A percentile compares a stretch with the other conserved stretches of the same genome.
These are phyloP conservation scores for Zootoca vivipara DNA, from an alignment of 2,113 vertebrate species.

Conservation along the genomic window DNA sequence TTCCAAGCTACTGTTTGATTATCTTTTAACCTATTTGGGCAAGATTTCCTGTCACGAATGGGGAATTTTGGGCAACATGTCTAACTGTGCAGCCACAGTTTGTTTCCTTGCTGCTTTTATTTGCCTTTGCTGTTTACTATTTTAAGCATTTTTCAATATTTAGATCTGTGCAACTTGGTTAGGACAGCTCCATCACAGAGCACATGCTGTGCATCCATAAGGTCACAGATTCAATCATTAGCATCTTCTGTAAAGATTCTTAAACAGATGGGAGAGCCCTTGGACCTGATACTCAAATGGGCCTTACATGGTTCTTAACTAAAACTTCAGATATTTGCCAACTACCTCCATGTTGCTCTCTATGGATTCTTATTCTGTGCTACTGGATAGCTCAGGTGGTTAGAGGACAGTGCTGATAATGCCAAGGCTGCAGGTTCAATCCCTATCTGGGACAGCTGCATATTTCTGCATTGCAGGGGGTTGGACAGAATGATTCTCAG, in stretches of 20 bases:
- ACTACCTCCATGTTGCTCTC: neutral
- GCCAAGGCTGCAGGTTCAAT: no score
- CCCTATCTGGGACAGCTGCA: no score
- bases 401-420: no score
- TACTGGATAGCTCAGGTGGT: neutral
- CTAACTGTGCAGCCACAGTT: neutral
- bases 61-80: neutral
- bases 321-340: neutral
- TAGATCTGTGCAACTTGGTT: neutral
- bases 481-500: no score
- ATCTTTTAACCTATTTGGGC: neutral
- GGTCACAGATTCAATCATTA: neutral
- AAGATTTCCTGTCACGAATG: constrained; percentile 11
- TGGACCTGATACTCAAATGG: neutral
- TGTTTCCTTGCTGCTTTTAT: neutral
- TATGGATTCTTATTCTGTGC: neutral
- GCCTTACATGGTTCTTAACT: neutral
- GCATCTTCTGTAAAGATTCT: neutral
- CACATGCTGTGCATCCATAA: neutral
- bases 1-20: neutral
- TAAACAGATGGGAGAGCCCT: neutral
- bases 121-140: neutral
- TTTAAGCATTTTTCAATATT: neutral
- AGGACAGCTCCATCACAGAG: neutral
- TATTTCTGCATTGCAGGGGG: no score